A percentile compares a stretch with the other conserved stretches of the same genome.
Conservation (phyloP, 2,113 vertebrate species). For the Empidonax alnorum region DNA sequence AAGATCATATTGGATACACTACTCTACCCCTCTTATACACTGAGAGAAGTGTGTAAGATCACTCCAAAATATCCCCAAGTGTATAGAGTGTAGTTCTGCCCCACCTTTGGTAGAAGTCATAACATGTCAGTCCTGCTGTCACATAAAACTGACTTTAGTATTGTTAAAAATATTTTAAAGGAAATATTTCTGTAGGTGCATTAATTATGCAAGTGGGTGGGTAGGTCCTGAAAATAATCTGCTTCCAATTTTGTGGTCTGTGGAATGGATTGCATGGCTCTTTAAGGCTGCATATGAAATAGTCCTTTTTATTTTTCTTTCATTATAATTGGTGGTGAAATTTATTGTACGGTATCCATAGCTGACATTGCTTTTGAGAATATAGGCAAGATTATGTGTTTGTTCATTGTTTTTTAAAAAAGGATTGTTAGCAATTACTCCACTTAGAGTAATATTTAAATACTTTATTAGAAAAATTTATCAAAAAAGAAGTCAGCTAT, state of each 20-base stretch:
- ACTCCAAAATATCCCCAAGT: not conserved
- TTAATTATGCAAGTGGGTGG: not conserved
- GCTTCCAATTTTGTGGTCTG: not conserved
- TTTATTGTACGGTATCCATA: not conserved
- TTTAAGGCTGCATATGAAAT: not conserved
- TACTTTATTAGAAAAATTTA: conserved; percentile 1
- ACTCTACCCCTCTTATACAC: not conserved
- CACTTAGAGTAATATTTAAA: not conserved
- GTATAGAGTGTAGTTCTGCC: not conserved
- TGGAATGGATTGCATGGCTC: not conserved
- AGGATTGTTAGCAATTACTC: not conserved
- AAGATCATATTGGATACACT: not conserved
- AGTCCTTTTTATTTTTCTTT: not conserved
- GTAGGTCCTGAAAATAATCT: not conserved
- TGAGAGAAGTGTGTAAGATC: not conserved
- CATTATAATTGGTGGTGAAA: not conserved
- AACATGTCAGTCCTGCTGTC: not conserved
- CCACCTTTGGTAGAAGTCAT: not conserved
- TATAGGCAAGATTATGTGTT: not conserved
- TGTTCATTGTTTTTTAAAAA: not conserved
- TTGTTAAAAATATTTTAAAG: not conserved
- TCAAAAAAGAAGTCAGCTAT: not conserved
- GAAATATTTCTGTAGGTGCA: not conserved
- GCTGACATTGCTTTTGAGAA: not conserved
- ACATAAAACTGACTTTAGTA: not conserved